Evolutionary conservation across 92 coral and sea anemone genomes (phyloP), one percentile per base, ranked within the genome.

Genomic region (Galaxea fascicularis): DNA sequence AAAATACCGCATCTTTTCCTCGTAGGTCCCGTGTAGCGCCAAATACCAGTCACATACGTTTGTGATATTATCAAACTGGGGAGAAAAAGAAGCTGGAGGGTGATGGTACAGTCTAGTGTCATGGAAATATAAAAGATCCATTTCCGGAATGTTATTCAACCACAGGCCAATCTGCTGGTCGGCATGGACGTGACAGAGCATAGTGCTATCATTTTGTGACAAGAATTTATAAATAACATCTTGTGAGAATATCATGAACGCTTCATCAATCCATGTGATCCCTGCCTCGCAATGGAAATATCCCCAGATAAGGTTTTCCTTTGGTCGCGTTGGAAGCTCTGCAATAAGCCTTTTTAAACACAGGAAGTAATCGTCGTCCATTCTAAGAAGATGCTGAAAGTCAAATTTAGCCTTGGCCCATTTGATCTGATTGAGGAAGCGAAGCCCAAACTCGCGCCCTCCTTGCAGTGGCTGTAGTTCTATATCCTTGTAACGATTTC

Each of bases 11-110:
- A 89, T 89, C 64, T 69, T 59, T 0, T 78, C 44, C 4, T 56
- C 76, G 47, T 84, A 89, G 9, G 89, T 77, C 13, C 92, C 92
- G 31, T 89, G 92, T 28, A 85, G 27, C 13, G 86, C 92, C 14
- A 89, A 30, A 22, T 68, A 89, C 39, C n/a, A 46, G 57, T 89
- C 77, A 27, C 92, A 89, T 3, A 89, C 51, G 52, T 84, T 79
- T 27, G 16, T 31, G 25, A 74, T 25, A 13, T 65, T 79, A 13
- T 64, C 24, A 65, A 89, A 71, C 20, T 45, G 0, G 24, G 17
- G 28, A 46, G 75, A 45, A 83, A 59, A 28, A 86, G 80, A n/a
- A n/a, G n/a, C n/a, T n/a, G n/a, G n/a, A n/a, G n/a, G n/a, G n/a
- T n/a, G n/a, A n/a, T n/a, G n/a, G n/a, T n/a, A n/a, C n/a, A n/a